Conservation (phyloP, 2,113 vertebrate genomes). For the Gavia stellata region DNA sequence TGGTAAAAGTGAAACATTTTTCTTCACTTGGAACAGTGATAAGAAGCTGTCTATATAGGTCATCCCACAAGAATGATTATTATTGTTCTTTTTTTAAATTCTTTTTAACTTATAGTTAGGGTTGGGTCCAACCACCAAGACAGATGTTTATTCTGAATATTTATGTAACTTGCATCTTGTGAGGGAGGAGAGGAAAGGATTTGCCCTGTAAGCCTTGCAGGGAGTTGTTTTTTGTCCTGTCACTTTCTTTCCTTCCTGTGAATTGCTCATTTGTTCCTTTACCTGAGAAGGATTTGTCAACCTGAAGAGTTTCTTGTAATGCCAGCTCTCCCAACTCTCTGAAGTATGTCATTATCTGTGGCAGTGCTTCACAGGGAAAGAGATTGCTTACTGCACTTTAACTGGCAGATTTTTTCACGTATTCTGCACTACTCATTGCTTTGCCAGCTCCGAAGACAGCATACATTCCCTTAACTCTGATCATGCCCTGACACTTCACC, state of each 20-base stretch:
- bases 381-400: neutral
- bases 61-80: neutral
- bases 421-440: neutral
- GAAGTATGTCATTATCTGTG: accelerated
- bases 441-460: neutral
- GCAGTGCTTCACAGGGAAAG: neutral
- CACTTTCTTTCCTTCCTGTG: neutral
- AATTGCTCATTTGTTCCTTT: neutral
- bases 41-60: neutral
- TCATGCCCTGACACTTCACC: neutral
- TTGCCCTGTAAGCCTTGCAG: neutral
- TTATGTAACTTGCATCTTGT: neutral
- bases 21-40: neutral
- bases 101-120: neutral
- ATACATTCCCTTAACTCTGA: neutral
- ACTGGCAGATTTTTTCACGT: neutral
- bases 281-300: neutral
- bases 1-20: neutral
- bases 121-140: neutral
- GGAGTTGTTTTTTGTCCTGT: neutral
- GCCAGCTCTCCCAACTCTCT: neutral
- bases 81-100: neutral
- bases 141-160: constrained; percentile 1
- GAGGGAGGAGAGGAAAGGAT: neutral
- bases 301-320: neutral